phyloP scores from a whole-genome alignment of 1,140 invertebrate genomes.

The Diploscapter pachys region DNA sequence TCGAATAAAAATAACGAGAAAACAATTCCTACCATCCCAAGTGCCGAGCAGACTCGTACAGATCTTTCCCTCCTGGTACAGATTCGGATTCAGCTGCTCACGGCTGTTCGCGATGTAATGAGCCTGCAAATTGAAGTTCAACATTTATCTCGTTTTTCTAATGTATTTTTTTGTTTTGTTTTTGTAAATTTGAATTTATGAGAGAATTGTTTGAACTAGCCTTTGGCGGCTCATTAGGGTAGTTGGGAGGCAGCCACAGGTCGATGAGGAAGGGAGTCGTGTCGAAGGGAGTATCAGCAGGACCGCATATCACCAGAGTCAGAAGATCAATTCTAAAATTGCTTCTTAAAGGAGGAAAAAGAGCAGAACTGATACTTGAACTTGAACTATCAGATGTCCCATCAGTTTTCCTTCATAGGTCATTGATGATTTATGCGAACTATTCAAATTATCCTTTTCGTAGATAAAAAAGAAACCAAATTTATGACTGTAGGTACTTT shows the following conservation, averaged over 20 bases:
- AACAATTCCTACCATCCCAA: conserved; percentile 71
- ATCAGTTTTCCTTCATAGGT: too few species aligned
- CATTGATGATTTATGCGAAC: not conserved
- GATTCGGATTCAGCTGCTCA: conserved; percentile 90
- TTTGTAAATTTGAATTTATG: not conserved
- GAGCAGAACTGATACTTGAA: too few species aligned
- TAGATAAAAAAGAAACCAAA: too few species aligned
- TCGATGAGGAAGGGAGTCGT: conserved; percentile 91
- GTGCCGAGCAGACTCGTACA: conserved; percentile 87
- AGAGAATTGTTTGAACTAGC: conserved; percentile 60
- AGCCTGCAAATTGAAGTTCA: not conserved
- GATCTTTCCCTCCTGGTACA: conserved; percentile 91
- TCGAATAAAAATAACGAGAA: not conserved
- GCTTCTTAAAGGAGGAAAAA: not conserved
- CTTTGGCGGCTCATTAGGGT: conserved; percentile 78
- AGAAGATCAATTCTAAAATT: conserved; percentile 74
- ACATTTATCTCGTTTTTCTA: not conserved
- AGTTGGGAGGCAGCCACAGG: conserved; percentile 82
- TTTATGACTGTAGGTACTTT: too few species aligned
- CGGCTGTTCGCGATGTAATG: conserved; percentile 12
- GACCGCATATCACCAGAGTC: conserved; percentile 85
- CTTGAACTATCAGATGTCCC: too few species aligned
- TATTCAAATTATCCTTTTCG: not conserved
- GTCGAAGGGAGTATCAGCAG: conserved; percentile 85
- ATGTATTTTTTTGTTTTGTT: not conserved